Evolutionary conservation across 2,113 vertebrate species (phyloP).

Genomic region (Nesoenas mayeri): DNA sequence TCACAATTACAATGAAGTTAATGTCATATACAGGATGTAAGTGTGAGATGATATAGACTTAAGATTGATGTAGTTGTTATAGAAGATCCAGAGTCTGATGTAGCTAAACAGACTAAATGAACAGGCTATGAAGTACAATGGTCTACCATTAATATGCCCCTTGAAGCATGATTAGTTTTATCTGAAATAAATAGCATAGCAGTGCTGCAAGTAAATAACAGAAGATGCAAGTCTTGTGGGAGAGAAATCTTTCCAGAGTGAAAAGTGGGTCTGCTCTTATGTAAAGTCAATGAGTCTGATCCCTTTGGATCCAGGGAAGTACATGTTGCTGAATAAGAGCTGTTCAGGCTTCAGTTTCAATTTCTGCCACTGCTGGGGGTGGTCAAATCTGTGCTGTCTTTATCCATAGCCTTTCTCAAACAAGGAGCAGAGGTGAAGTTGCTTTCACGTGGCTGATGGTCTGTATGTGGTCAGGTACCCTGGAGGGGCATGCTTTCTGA

Average conservation of each 20-base stretch:
- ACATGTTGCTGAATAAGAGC: neutral
- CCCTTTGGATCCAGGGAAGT: neutral
- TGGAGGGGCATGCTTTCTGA: neutral
- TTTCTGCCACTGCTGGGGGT: neutral
- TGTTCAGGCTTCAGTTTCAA: neutral
- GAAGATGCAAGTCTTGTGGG: neutral
- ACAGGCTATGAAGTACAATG: neutral
- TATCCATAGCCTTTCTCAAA: neutral
- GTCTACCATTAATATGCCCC: neutral
- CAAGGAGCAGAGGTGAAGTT: neutral
- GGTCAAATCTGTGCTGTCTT: neutral
- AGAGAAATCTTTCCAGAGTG: neutral
- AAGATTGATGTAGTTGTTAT: neutral
- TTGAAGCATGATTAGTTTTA: neutral
- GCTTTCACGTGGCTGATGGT: neutral
- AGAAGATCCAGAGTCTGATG: neutral
- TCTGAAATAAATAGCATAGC: neutral
- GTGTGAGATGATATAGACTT: neutral
- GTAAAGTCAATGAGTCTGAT: neutral
- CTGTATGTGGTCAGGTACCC: neutral
- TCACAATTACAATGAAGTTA: neutral
- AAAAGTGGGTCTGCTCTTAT: neutral
- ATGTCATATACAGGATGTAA: neutral
- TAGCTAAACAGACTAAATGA: neutral
- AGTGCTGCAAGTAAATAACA: neutral